Percentiles rank a stretch among this genome's conserved stretches.
Conservation (phyloP, 2,797 vertebrate genomes). For the Thunnus albacares region DNA sequence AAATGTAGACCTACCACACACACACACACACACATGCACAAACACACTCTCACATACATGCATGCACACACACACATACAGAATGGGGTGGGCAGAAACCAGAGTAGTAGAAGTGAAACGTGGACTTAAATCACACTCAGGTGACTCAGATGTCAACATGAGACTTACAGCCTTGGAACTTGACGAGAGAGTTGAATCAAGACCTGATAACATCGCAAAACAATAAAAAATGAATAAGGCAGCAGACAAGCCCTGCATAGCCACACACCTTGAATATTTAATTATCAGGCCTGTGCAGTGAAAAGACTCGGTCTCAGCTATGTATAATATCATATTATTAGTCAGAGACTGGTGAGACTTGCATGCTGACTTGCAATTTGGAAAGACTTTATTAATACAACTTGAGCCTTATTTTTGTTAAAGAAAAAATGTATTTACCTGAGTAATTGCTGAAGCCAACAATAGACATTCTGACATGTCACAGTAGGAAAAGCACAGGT, state of each 20-base stretch:
- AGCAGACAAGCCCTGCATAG: background rate
- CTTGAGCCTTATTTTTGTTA: background rate
- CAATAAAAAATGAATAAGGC: slow-evolving; percentile 31
- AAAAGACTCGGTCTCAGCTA: background rate
- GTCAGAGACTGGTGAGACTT: background rate
- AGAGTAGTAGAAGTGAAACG: background rate
- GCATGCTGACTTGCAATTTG: background rate
- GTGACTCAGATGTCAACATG: background rate
- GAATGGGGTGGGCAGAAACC: background rate
- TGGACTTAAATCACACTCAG: slow-evolving; percentile 5
- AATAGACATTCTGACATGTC: too few species aligned
- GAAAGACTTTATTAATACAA: too few species aligned
- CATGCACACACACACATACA: background rate
- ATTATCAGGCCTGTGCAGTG: slow-evolving; percentile 21
- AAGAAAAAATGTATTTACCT: too few species aligned
- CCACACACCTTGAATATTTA: slow-evolving; percentile 37
- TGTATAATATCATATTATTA: background rate
- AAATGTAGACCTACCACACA: background rate
- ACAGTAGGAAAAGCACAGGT: too few species aligned
- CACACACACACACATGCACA: slow-evolving; percentile 1
- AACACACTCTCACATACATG: background rate
- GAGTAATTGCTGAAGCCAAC: too few species aligned
- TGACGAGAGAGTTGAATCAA: slow-evolving; percentile 14
- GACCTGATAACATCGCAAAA: slow-evolving; percentile 27
- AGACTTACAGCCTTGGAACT: background rate